Evolutionary conservation across 2,113 vertebrate species (phyloP), one percentile per base, ranked within the genome.

Genomic region (Geococcyx californianus): DNA sequence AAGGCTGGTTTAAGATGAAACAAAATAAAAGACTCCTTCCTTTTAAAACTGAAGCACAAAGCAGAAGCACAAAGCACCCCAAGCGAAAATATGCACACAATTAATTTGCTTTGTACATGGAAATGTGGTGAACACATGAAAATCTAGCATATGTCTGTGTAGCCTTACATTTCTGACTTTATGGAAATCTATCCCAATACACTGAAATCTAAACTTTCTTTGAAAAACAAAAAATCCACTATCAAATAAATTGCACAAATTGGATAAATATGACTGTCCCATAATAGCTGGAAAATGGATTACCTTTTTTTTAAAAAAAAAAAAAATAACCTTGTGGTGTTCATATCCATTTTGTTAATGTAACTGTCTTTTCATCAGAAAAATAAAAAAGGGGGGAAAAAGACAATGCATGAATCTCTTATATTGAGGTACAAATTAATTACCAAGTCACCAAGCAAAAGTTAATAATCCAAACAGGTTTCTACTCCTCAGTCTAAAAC

Each of bases 41-140:
- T 77, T 86, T 45, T 31, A 52, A 55, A 76, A 55, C 47, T 86
- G 88, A 77, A 90, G 85, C 20, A 59, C 18, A 44, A 73, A 51
- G 72, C 47, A 88, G 84, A 77, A 90, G 85, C 20, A 59, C 20
- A 44, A 73, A 51, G 76, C 47, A 49, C 88, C 84, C 26, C 73
- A 79, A 80, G 92, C 58, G 45, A 88, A 72, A 93, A 58, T 69
- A 85, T 42, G 52, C 51, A 55, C 28, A 74, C 74, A 92, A 52
- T 95, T 92, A 84, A 78, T 52, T 84, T 16, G 76, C 89, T 85
- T 68, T 84, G 47, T 85, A 63, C 44, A 79, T 26, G 90, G 82
- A 90, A 90, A 85, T 84, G 70, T 75, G 83, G 89, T 64, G 17
- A 74, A 45, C 81, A 93, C 33, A 79, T 72, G 79, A 90, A 88